Evolutionary conservation across 2,888 invertebrate genomes (phyloP), one percentile per base, ranked within the genome.

Genomic region (Macrosoma leucophasiata): DNA sequence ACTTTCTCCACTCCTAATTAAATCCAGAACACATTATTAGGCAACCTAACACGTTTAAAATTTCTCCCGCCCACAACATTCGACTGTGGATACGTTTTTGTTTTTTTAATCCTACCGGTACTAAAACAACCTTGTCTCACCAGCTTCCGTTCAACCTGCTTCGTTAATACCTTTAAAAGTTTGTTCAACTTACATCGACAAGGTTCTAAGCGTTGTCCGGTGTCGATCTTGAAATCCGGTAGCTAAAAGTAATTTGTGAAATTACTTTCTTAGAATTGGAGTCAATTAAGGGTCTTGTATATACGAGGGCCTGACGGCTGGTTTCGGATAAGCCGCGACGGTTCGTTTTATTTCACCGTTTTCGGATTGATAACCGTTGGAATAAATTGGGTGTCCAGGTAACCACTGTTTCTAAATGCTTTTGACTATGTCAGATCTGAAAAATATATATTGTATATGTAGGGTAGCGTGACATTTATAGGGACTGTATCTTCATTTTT

Each of bases 201-300:
- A 29, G 35, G 78, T 72, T 48, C 40, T 38, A 67, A 53, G 29
- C 44, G 47, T 52, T 50, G 55, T 58, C 58, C 58, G 58, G 65
- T 63, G 71, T 67, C 59, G 71, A 72, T 76, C 71, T 71, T 44
- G 57, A 73, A 81, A 66, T 76, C 74, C 82, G 67, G 84, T 84
- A 84, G 84, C 84, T 58, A 56, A 71, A 75, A 79, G 76, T 76
- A 84, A 84, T 85, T 85, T 81, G 85, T 84, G 84, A 84, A 84
- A 85, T 84, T 82, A 79, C 74, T 66, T 84, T 84, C 84, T 74
- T 67, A 78, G 84, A 84, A 85, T 76, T 66, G 73, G 66, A 71
- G 66, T 73, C 76, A 81, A 81, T 84, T 82, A 82, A 78, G 64
- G 62, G 50, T 37, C 48, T 48, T 45, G 50, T 47, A 39, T 46